These are phyloP conservation scores for Cheiracanthium punctorium DNA, from an alignment of 2,888 invertebrate genomes.

Conservation along the genomic window DNA sequence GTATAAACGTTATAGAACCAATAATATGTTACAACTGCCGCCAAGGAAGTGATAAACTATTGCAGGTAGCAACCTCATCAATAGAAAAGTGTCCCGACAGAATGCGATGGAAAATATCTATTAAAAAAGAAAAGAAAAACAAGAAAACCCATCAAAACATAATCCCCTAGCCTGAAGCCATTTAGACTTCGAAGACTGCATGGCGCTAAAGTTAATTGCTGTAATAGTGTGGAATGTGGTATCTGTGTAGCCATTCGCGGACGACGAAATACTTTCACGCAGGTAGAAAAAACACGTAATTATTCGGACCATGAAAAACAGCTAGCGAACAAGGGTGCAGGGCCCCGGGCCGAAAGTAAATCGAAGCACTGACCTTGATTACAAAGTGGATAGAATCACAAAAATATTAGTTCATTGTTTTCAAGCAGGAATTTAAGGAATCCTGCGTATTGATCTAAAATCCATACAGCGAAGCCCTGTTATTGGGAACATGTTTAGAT, in stretches of 20 bases:
- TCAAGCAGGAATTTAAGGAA: too few relatives aligned
- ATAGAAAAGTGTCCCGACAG: slow-evolving; percentile 61
- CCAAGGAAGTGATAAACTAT: slow-evolving; percentile 33
- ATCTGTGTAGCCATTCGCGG: slow-evolving; percentile 19
- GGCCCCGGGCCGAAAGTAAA: not conserved
- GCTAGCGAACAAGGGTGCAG: slow-evolving; percentile 19
- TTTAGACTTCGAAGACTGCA: slow-evolving; percentile 55
- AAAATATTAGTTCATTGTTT: too few relatives aligned
- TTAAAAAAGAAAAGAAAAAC: slow-evolving; percentile 10
- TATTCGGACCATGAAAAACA: slow-evolving; percentile 47
- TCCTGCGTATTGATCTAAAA: too few relatives aligned
- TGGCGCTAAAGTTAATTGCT: slow-evolving; percentile 64
- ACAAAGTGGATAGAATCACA: too few relatives aligned
- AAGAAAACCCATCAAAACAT: slow-evolving; percentile 8
- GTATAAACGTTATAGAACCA: too few relatives aligned
- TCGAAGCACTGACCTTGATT: too few relatives aligned
- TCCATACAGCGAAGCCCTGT: too few relatives aligned
- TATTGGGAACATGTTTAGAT: too few relatives aligned
- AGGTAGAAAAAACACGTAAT: slow-evolving; percentile 49
- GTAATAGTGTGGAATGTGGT: slow-evolving; percentile 61
- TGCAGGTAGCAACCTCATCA: slow-evolving; percentile 43
- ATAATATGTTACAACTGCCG: slow-evolving; percentile 19
- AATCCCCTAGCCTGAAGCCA: slow-evolving; percentile 31
- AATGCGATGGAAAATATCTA: slow-evolving; percentile 51
- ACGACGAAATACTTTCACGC: slow-evolving; percentile 53